These are phyloP conservation scores for Calypte anna DNA, from an alignment of 2,113 vertebrate genomes.

Conservation along the genomic window DNA sequence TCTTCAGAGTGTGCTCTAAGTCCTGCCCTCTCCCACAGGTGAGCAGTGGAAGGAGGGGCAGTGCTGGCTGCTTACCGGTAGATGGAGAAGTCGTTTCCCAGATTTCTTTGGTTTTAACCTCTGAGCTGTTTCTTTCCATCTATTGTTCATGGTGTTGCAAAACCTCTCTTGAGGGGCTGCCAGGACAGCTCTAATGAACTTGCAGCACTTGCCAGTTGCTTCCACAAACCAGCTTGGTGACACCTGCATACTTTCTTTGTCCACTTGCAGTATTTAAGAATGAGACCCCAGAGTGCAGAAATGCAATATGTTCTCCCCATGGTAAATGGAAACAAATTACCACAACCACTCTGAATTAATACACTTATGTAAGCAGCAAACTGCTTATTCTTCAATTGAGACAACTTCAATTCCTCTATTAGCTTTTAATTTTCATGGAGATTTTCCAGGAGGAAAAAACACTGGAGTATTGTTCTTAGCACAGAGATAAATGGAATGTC, in stretches of 20 bases:
- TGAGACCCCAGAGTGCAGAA: neutral
- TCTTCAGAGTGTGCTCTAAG: neutral
- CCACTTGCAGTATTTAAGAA: neutral
- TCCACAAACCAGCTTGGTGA: neutral
- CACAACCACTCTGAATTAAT: neutral
- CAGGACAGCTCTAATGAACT: neutral
- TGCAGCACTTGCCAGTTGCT: neutral
- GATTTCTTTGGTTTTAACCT: neutral
- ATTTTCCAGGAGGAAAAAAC: conserved; percentile 20
- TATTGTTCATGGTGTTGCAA: neutral
- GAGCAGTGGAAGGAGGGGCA: neutral
- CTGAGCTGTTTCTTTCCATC: neutral
- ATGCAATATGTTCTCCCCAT: neutral
- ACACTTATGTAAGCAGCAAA: neutral
- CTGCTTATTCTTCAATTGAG: neutral
- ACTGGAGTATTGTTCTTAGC: neutral
- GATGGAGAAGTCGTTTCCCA: conserved; percentile 13
- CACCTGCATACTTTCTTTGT: neutral
- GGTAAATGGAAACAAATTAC: neutral
- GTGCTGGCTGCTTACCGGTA: neutral
- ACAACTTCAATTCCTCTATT: neutral
- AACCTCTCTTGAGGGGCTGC: neutral
- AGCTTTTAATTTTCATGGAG: conserved; percentile 11
- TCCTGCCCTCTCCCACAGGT: neutral
- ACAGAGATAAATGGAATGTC: neutral